A percentile compares a stretch with the other conserved stretches of the same genome.
These are phyloP conservation scores for Melanotaenia maccullochi DNA, from an alignment of 2,797 vertebrate genomes.

Conservation along the genomic window DNA sequence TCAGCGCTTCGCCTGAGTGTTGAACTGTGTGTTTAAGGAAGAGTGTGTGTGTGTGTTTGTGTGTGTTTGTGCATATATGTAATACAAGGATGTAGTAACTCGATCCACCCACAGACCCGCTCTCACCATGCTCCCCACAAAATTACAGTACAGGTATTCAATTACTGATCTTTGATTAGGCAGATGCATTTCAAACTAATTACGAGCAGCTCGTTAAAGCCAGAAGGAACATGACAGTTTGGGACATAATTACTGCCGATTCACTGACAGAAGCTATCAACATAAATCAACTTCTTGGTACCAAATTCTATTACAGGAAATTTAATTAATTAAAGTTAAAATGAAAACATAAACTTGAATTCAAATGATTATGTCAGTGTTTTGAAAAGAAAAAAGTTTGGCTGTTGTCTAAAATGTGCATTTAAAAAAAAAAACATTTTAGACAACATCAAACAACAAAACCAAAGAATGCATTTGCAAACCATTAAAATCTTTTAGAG, in stretches of 20 bases:
- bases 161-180: constrained; percentile 91
- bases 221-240: background rate
- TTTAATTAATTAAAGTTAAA: constrained; percentile 12
- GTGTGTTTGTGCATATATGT: constrained; percentile 60
- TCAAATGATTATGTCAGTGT: background rate
- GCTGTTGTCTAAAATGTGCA: background rate
- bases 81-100: constrained; percentile 82
- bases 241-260: background rate
- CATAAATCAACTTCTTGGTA: background rate
- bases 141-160: constrained; percentile 80
- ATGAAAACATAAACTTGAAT: constrained; percentile 1
- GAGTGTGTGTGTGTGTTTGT: constrained; percentile 22
- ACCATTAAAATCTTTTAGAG: too few species aligned
- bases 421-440: too few species aligned
- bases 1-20: constrained; percentile 76
- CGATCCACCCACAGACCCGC: constrained; percentile 63
- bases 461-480: too few species aligned
- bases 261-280: background rate
- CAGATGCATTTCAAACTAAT: constrained; percentile 77
- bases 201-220: constrained; percentile 45
- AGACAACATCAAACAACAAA: too few species aligned
- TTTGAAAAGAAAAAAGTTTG: background rate
- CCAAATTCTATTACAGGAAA: background rate
- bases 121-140: constrained; percentile 65
- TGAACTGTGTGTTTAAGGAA: constrained; percentile 60